Percentiles rank a stretch among this genome's conserved stretches.
Evolutionary conservation across 1,140 invertebrate species (phyloP).

Genomic region (Tigriopus japonicus): DNA sequence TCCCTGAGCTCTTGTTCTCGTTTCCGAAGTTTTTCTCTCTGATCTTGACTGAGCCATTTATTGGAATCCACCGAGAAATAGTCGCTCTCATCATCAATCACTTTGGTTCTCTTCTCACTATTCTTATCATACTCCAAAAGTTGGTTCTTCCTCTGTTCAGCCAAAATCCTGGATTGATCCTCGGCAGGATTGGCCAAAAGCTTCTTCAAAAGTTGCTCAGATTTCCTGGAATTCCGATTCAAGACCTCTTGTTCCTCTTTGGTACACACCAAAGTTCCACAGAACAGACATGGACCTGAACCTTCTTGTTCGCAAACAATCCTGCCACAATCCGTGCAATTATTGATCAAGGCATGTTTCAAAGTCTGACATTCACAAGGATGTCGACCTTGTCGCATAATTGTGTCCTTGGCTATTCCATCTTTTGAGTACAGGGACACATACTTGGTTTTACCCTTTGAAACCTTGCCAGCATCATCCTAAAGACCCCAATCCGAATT

Average conservation of each 20-base stretch:
- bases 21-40: slow-evolving; percentile 45
- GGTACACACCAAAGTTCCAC: slow-evolving; percentile 54
- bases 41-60: slow-evolving; percentile 52
- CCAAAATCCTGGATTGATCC: slow-evolving; percentile 27
- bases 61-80: slow-evolving; percentile 60
- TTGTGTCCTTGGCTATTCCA: slow-evolving; percentile 30
- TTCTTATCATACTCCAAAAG: slow-evolving; percentile 70
- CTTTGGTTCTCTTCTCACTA: slow-evolving; percentile 58
- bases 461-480: too few species aligned
- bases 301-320: slow-evolving; percentile 93
- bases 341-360: slow-evolving; percentile 74
- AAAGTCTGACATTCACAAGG: slow-evolving; percentile 78
- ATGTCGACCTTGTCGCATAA: slow-evolving; percentile 46
- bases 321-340: slow-evolving; percentile 80
- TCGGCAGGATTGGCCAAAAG: slow-evolving; percentile 37
- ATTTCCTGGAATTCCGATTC: slow-evolving; percentile 42
- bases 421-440: not conserved
- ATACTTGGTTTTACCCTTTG: not conserved
- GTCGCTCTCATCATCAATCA: slow-evolving; percentile 87
- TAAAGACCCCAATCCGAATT: too few species aligned
- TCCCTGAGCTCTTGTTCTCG: slow-evolving; percentile 46
- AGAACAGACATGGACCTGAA: slow-evolving; percentile 83
- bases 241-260: slow-evolving; percentile 48
- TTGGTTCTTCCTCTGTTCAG: slow-evolving; percentile 55
- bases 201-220: slow-evolving; percentile 43